These are phyloP conservation scores for Mylabris sibirica DNA, from an alignment of 2,888 invertebrate genomes.

Conservation along the genomic window DNA sequence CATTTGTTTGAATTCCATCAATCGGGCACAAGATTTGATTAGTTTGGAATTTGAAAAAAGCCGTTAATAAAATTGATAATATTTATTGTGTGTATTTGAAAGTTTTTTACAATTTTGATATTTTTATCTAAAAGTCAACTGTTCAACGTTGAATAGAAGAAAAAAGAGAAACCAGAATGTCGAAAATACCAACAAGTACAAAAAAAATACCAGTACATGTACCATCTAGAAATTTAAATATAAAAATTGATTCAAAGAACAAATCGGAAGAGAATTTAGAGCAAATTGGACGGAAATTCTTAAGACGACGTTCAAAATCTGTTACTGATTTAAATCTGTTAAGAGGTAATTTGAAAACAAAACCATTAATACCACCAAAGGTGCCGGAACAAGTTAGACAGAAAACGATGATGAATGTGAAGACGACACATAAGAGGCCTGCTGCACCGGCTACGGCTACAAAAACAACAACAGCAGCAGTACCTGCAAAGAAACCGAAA, in stretches of 20 bases:
- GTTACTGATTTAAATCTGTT: constrained; percentile 29
- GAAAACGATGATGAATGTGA: background rate
- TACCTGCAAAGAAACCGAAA: constrained; percentile 34
- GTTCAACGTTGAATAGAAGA: no score
- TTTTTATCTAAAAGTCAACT: background rate
- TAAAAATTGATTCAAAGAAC: background rate
- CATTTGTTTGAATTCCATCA: no score
- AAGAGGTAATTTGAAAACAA: background rate
- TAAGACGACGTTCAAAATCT: constrained; percentile 34
- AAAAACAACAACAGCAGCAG: background rate
- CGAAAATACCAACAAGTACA: background rate
- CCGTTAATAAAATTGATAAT: no score
- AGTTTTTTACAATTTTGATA: background rate
- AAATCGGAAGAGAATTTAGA: background rate
- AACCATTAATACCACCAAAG: background rate
- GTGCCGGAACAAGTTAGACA: background rate
- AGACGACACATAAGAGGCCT: constrained; percentile 26
- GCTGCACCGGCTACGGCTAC: background rate
- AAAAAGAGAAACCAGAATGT: background rate
- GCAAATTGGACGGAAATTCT: background rate
- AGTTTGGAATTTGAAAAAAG: no score
- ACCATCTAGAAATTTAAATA: background rate
- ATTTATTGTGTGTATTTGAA: background rate
- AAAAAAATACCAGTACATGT: background rate
- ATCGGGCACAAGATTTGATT: no score